Base-by-base conservation (phyloP, 2,113 vertebrate species). In the Chlamydotis undulata region DNA sequence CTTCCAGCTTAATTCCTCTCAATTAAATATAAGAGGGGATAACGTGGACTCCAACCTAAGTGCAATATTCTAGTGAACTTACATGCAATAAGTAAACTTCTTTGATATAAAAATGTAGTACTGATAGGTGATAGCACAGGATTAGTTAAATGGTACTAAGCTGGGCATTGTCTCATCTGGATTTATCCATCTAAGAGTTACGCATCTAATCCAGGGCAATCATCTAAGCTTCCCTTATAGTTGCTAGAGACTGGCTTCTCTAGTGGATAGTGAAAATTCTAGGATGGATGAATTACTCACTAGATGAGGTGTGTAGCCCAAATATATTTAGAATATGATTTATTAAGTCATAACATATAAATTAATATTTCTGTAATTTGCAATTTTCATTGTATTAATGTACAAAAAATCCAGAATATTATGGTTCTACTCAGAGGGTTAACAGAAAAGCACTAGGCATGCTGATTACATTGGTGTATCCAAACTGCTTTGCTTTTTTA, bases 361-460 rank as follows among this genome's bases (percentile, higher is more conserved):
- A 94, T 75, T 75, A 92, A 60, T 90, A 89, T 93, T 90, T 93
- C 74, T 75, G 64, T 92, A 96, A 87, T 68, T 92, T 90, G 89
- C 47, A 83, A 61, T 96, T 88, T 97, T 95, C 25, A 57, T 75
- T 94, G 71, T 60, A 88, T 64, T 91, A 92, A 87, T 89, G 63
- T 86, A 90, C 68, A 70, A 96, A 96, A 92, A 93, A 94, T 96
- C 89, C 95, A 87, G 94, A 95, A 96, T 91, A 93, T 63, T 94
- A 71, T 87, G 88, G 71, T 59, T 91, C 96, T 93, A 96, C 93
- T 97, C 97, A 95, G 97, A 98, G 96, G 97, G 95, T 96, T 97
- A 97, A 97, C 96, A 95, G 88, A 97, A 97, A 95, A 98, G 97
- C 98, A 98, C 97, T 97, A 98, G 97, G 97, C 96, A 98, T 97